Percentiles rank a stretch among this genome's conserved stretches.
Evolutionary conservation across 2,113 vertebrate species (phyloP).

Genomic region (Cacatua alba): DNA sequence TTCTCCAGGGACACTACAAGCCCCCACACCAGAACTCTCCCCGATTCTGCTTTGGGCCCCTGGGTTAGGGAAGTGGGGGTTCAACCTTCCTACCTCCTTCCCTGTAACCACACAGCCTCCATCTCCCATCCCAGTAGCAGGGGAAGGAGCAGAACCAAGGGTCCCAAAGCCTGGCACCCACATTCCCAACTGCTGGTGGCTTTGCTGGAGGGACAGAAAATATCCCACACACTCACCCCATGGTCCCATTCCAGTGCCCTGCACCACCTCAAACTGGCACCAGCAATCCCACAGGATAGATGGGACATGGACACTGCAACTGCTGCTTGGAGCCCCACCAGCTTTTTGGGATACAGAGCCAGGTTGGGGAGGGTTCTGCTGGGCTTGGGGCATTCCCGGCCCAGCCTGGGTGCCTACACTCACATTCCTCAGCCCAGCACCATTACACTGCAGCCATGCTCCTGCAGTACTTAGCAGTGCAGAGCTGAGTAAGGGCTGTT

Average conservation of each 20-base stretch:
- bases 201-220: background rate
- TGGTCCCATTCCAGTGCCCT: background rate
- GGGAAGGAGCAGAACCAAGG: background rate
- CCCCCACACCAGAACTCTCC: background rate
- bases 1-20: background rate
- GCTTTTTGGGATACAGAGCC: background rate
- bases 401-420: background rate
- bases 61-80: background rate
- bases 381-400: background rate
- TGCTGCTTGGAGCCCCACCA: background rate
- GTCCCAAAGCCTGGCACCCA: background rate
- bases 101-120: background rate
- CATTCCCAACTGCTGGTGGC: background rate
- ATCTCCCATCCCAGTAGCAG: background rate
- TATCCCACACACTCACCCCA: background rate
- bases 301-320: rapidly evolving
- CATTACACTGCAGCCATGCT: background rate
- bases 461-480: background rate
- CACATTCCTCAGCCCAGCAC: background rate
- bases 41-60: background rate
- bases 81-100: background rate
- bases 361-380: background rate
- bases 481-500: background rate
- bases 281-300: rapidly evolving
- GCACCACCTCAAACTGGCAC: background rate